Percentiles rank a stretch among this genome's conserved stretches.
Conservation (phyloP, 1,140 invertebrate species). For the Phocides pigmalion region DNA sequence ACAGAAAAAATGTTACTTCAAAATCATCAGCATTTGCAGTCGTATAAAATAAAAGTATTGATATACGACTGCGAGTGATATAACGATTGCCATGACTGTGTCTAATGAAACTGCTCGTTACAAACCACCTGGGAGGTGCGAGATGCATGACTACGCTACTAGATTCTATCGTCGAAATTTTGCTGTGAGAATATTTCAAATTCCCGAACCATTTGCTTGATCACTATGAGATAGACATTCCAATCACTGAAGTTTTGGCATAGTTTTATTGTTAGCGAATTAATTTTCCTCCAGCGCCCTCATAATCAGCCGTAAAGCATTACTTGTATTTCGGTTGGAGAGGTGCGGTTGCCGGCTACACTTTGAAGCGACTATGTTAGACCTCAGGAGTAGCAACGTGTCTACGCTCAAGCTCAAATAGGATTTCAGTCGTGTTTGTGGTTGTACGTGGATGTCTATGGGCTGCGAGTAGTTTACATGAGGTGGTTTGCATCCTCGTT, state of each 20-base stretch:
- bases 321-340: no score
- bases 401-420: no score
- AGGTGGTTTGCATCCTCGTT: no score
- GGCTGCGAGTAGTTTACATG: no score
- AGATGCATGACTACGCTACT: constrained; percentile 25
- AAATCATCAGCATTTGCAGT: not conserved
- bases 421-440: no score
- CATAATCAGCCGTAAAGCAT: no score
- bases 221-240: constrained; percentile 10
- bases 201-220: constrained; percentile 25
- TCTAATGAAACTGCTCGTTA: constrained; percentile 54
- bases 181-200: constrained; percentile 15
- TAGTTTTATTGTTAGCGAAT: not conserved
- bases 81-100: constrained; percentile 48
- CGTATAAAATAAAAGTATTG: not conserved
- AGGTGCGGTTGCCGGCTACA: no score
- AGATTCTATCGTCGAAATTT: constrained; percentile 28
- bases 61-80: not conserved
- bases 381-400: no score
- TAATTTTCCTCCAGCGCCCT: no score
- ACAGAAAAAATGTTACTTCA: not conserved
- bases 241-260: not conserved
- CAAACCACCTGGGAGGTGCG: constrained; percentile 40
- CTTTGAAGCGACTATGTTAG: no score
- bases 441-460: no score